phyloP scores from a whole-genome alignment of 1,140 invertebrate genomes.

The Galendromus occidentalis region DNA sequence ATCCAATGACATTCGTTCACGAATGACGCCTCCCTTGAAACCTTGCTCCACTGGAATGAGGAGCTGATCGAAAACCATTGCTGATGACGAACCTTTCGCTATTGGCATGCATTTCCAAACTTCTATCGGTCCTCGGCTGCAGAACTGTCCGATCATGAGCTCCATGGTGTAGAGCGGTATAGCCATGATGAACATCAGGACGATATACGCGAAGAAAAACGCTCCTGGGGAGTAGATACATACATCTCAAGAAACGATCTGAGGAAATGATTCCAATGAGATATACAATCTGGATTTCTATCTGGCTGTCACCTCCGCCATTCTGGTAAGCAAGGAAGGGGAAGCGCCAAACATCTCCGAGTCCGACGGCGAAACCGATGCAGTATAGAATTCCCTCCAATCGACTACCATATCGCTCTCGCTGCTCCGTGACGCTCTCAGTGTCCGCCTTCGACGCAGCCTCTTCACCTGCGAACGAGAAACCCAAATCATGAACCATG shows the following conservation, averaged over 20 bases:
- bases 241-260: neutral
- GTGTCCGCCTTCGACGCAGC: too few relatives aligned
- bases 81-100: constrained; percentile 20
- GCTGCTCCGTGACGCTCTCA: constrained; percentile 21
- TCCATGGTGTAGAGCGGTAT: constrained; percentile 35
- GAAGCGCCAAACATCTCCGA: constrained; percentile 55
- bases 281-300: too few relatives aligned
- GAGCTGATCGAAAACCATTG: too few relatives aligned
- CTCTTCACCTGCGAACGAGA: too few relatives aligned
- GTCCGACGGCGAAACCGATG: constrained; percentile 52
- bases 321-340: constrained; percentile 54
- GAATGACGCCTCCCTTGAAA: neutral
- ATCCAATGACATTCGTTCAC: too few relatives aligned
- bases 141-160: constrained; percentile 28
- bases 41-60: too few relatives aligned
- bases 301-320: constrained; percentile 47
- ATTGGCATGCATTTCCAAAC: constrained; percentile 22
- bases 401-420: constrained; percentile 57
- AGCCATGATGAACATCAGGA: constrained; percentile 37
- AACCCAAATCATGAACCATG: too few relatives aligned
- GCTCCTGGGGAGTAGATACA: constrained; percentile 27
- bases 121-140: constrained; percentile 20
- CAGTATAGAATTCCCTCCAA: constrained; percentile 68
- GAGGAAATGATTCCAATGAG: too few relatives aligned
- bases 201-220: constrained; percentile 36